These are phyloP conservation scores for Solenopsis invicta DNA, from an alignment of 1,140 invertebrate genomes.

Conservation along the genomic window DNA sequence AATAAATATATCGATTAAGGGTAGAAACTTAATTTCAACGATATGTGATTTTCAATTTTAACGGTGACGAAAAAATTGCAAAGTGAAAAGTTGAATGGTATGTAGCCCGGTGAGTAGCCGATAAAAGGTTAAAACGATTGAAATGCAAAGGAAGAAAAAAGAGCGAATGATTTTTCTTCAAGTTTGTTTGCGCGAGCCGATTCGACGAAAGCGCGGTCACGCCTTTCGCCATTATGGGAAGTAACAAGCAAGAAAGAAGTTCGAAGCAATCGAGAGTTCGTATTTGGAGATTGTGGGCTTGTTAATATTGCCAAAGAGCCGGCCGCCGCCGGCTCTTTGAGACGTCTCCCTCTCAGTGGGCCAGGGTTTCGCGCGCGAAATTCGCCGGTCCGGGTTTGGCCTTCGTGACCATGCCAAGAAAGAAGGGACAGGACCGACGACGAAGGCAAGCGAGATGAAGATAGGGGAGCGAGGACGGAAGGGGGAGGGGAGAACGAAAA, in stretches of 20 bases:
- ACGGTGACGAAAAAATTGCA: background rate
- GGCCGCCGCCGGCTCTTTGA: constrained; percentile 34
- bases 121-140: constrained; percentile 3
- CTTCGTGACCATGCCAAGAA: constrained; percentile 69
- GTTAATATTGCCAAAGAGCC: constrained; percentile 67
- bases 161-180: background rate
- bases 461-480: background rate
- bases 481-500: background rate
- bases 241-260: constrained; percentile 66
- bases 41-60: background rate
- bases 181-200: background rate
- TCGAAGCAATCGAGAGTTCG: constrained; percentile 47
- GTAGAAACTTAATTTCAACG: background rate
- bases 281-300: constrained; percentile 66
- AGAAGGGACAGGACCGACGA: constrained; percentile 41
- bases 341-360: constrained; percentile 74
- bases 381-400: constrained; percentile 73
- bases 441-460: constrained; percentile 51
- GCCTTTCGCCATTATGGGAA: constrained; percentile 17
- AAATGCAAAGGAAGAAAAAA: constrained; percentile 18
- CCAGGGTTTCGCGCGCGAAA: constrained; percentile 77
- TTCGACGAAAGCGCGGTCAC: constrained; percentile 28
- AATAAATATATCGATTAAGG: background rate
- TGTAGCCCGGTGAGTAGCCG: background rate
- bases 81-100: background rate